phyloP scores from a whole-genome alignment of 2,113 vertebrate species.

The Oenanthe melanoleuca region DNA sequence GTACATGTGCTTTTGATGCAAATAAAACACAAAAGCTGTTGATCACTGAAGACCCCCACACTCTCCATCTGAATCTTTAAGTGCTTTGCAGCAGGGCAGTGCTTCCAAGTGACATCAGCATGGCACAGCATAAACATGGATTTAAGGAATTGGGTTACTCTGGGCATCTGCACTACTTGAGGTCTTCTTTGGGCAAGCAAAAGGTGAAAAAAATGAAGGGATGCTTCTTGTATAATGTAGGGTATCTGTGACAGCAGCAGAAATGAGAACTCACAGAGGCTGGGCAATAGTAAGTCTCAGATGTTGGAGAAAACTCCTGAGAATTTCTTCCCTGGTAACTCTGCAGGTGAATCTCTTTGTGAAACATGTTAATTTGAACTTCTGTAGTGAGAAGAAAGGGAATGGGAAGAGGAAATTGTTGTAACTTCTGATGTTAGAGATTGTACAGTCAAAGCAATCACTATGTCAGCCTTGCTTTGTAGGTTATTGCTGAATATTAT shows the following conservation, averaged over 20 bases:
- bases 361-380: not conserved
- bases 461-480: not conserved
- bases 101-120: rapidly evolving
- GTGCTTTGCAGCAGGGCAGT: not conserved
- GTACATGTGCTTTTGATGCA: not conserved
- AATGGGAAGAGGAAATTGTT: not conserved
- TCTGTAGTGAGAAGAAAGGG: not conserved
- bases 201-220: not conserved
- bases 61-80: not conserved
- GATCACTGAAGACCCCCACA: rapidly evolving
- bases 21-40: not conserved
- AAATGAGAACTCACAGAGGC: not conserved
- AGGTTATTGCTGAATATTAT: not conserved
- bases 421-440: not conserved
- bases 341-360: not conserved
- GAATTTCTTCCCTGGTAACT: not conserved
- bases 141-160: not conserved
- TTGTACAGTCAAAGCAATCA: rapidly evolving
- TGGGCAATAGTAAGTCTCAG: not conserved
- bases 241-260: not conserved
- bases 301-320: not conserved
- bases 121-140: not conserved
- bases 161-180: not conserved
- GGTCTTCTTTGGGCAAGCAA: not conserved
- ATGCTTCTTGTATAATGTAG: rapidly evolving